Percentiles rank a stretch among this genome's conserved stretches.
phyloP scores from a whole-genome alignment of 2,113 vertebrate genomes.

The Fregetta grallaria region DNA sequence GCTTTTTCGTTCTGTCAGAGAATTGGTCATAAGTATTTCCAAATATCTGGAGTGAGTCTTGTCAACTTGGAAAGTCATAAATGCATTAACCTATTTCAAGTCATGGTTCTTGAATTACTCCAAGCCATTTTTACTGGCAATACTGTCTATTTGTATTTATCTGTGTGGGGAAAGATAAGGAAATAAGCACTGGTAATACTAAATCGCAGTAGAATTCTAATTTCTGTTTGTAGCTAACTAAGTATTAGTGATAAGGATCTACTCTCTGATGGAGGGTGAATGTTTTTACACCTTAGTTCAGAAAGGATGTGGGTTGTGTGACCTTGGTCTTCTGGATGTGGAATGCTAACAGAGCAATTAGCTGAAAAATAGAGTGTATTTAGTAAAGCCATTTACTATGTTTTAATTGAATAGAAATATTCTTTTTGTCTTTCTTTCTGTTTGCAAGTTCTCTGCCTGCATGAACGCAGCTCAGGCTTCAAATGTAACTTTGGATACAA shows the following conservation, averaged over 20 bases:
- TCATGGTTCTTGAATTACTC: background rate
- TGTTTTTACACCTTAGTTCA: background rate
- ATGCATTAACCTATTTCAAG: background rate
- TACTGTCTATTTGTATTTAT: background rate
- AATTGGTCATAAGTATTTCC: background rate
- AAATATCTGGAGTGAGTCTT: background rate
- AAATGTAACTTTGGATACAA: background rate
- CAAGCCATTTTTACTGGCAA: background rate
- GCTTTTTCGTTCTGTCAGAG: background rate
- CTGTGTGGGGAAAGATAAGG: background rate
- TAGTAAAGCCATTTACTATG: background rate
- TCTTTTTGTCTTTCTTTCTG: background rate
- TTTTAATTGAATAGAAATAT: background rate
- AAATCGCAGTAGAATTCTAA: background rate
- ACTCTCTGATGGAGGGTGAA: background rate
- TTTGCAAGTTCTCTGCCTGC: background rate
- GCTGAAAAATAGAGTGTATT: background rate
- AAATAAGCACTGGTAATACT: background rate
- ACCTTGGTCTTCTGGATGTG: background rate
- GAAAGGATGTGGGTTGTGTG: accelerated
- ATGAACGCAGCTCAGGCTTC: background rate
- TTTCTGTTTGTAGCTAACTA: background rate
- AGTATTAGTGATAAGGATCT: background rate
- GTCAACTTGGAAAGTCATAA: background rate
- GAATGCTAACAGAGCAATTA: background rate